Percentiles rank a stretch among this genome's conserved stretches.
Evolutionary conservation across 37 sponge, comb jelly and placozoan species (phyloP).

Genomic region (Theonella swinhoei): DNA sequence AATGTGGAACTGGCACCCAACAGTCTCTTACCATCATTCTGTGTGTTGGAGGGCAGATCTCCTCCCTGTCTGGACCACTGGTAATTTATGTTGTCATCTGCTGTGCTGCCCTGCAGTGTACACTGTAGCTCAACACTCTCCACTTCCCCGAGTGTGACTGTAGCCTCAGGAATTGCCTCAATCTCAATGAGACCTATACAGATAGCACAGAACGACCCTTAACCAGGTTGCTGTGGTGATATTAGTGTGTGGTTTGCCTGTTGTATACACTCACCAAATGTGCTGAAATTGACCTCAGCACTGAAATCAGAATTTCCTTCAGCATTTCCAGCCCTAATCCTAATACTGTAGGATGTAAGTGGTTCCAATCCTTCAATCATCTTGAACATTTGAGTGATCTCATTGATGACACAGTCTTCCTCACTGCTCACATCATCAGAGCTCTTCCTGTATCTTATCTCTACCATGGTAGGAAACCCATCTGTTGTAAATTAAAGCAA

Average conservation of each 20-base stretch:
- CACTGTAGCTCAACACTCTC: not conserved
- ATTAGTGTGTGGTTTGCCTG: not conserved
- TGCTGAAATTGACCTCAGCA: not conserved
- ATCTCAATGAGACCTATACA: not conserved
- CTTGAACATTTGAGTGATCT: not conserved
- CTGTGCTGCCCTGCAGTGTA: not conserved
- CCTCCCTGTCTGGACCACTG: not conserved
- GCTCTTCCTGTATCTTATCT: not conserved
- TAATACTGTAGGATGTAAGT: not conserved
- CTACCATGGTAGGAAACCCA: not conserved
- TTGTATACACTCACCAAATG: not conserved
- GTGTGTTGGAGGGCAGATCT: not conserved
- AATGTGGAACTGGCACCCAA: no score
- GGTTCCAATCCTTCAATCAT: not conserved
- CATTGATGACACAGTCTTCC: not conserved
- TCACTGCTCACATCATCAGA: not conserved
- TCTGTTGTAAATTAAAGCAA: not conserved
- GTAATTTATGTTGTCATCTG: not conserved
- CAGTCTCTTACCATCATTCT: not conserved
- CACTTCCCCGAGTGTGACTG: not conserved
- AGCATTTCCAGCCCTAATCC: not conserved
- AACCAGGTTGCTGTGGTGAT: not conserved
- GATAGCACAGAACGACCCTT: not conserved
- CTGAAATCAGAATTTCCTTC: not conserved
- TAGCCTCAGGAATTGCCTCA: not conserved